Evolutionary conservation across 2,888 invertebrate genomes (phyloP), one percentile per base, ranked within the genome.

Genomic region (Chydorus sphaericus): DNA sequence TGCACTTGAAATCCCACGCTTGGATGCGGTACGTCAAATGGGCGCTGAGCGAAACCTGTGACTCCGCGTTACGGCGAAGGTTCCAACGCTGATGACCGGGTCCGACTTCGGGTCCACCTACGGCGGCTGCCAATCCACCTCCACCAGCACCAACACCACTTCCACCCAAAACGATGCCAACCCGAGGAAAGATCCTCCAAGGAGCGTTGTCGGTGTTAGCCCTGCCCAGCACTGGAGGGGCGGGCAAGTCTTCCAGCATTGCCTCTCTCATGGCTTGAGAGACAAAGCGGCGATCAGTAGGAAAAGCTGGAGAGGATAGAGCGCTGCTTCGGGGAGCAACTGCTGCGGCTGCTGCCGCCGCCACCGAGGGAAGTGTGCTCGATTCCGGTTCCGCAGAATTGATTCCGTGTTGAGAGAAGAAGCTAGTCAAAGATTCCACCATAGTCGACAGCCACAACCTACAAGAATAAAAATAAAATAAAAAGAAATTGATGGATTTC

Each of bases 1-100:
- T 28, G 44, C 44, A 44, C 4, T 80, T 78, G 69, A 88, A 84
- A 72, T 87, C 83, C 89, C 89, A 89, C 44, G 80, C 81, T 71
- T 89, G 88, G 62, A 89, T 83, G 61, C 88, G 74, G 70, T 87
- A 84, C 62, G 82, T 30, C 30, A 50, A 30, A 31, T 50, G 50
- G n/a, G 50, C 50, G 50, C 50, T 82, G 44, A 81, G 79, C 48
- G 79, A 77, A 30, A 80, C 76, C 48, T 80, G 73, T 4, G 77
- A 72, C 60, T 75, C 73, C 59, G 73, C 70, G 62, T 50, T 50
- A 3, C 50, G 50, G 30, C 50, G 50, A 11, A 50, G 50, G 23
- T 28, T 31, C 50, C 50, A 50, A 10, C 50, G 50, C 11, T 50
- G 50, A 3, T 29, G 50, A 2, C 30, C 30, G 2, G 50, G 50